Conservation (phyloP, 2,113 vertebrate species). For the Rhabdornis inornatus region DNA sequence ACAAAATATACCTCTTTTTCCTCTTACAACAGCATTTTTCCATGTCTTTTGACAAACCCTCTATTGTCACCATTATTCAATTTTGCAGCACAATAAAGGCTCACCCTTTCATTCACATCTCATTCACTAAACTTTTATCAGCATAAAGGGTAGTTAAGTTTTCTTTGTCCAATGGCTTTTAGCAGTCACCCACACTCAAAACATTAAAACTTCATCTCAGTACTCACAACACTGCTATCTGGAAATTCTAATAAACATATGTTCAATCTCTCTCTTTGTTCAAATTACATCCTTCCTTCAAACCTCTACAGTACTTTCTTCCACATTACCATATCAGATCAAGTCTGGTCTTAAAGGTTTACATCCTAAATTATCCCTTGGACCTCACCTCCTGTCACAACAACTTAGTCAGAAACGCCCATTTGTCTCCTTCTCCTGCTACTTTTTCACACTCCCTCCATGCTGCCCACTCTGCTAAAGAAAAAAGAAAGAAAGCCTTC, state of each 20-base stretch:
- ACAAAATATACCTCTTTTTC: background rate
- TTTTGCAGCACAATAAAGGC: background rate
- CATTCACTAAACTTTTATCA: background rate
- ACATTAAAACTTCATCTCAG: background rate
- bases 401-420: slow-evolving; percentile 42
- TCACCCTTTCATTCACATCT: accelerated
- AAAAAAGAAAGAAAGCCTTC: background rate
- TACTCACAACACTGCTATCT: background rate
- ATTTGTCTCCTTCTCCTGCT: background rate
- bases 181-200: background rate
- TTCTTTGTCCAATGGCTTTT: background rate
- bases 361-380: background rate
- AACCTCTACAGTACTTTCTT: background rate
- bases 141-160: background rate
- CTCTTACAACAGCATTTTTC: background rate
- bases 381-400: slow-evolving; percentile 18
- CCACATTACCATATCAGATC: background rate
- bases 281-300: background rate
- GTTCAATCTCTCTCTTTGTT: background rate
- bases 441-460: slow-evolving; percentile 50
- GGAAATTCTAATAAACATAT: background rate
- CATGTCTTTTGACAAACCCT: background rate
- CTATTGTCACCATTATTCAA: background rate
- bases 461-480: slow-evolving; percentile 7
- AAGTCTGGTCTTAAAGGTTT: background rate